Evolutionary conservation across 2,888 invertebrate genomes (phyloP), one percentile per base, ranked within the genome.

Genomic region (Dioctria linearis): DNA sequence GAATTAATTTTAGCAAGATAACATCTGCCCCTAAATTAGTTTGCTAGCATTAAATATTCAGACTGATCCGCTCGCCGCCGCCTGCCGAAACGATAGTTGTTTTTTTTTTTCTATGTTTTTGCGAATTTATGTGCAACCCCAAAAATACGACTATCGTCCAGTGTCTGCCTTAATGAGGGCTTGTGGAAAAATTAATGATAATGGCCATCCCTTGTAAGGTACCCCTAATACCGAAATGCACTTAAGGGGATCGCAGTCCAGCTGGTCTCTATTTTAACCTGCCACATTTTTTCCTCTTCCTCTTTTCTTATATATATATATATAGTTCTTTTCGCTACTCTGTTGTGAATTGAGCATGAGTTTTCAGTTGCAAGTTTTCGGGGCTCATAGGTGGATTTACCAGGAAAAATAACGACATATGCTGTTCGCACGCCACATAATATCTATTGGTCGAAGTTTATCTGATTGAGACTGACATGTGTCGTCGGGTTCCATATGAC

Each of bases 401-500:
- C 11, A 25, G 76, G 63, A 63, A 63, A 76, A 76, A 76, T 76
- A 76, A 76, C 76, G 76, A 61, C 76, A 76, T 76, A 76, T 76
- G 76, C 76, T 63, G 63, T 63, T 76, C 63, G 76, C 76, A 76
- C 63, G 76, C 76, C 63, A 63, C 76, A 63, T 63, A 46, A 76
- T 76, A 76, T 76, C 76, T 76, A 76, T 76, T 57, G 66, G 57
- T 54, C 67, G 43, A 57, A 43, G 67, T 78, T 78, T 78, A 78
- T 78, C 78, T 78, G 78, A 78, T 78, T 66, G 66, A 78, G 78
- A 78, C 78, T 78, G 78, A 78, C 78, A 66, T 78, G 67, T 78
- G 78, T 78, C 75, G 75, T 43, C 49, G 65, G 65, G 78, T 25
- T 25, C 25, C 25, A 2, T 25, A 25, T 25, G 25, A 25, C 25